Conservation (phyloP, 1,140 invertebrate genomes). For the Condylostylus longicornis region DNA sequence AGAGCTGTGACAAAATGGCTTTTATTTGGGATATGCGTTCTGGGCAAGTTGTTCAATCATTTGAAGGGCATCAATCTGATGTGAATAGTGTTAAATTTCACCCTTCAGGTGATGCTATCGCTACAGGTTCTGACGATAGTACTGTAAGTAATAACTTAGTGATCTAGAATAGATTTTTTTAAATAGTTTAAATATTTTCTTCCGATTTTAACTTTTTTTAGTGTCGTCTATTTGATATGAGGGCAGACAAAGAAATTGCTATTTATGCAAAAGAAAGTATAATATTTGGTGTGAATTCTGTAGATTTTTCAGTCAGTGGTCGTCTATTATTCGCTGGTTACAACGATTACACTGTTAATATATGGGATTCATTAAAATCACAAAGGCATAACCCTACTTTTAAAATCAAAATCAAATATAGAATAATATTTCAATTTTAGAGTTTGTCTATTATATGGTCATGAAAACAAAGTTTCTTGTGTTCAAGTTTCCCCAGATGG, state of each 20-base stretch:
- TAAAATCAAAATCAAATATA: too few relatives aligned
- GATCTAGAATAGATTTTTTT: background rate
- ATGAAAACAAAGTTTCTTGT: constrained; percentile 94
- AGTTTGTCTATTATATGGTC: constrained; percentile 85
- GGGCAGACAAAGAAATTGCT: constrained; percentile 95
- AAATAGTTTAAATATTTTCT: background rate
- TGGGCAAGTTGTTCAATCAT: constrained; percentile 94
- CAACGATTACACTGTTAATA: constrained; percentile 96
- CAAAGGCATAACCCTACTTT: too few relatives aligned
- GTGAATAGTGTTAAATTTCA: constrained; percentile 97
- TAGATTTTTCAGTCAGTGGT: constrained; percentile 94
- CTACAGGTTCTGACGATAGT: constrained; percentile 95
- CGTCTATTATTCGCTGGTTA: constrained; percentile 94
- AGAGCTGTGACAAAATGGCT: constrained; percentile 93
- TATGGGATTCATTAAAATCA: constrained; percentile 97
- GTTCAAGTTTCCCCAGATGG: constrained; percentile 93
- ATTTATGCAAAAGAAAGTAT: constrained; percentile 95
- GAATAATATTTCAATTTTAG: too few relatives aligned
- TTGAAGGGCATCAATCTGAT: constrained; percentile 96
- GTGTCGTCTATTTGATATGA: constrained; percentile 93
- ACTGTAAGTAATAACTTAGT: constrained; percentile 43
- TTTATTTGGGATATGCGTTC: constrained; percentile 99
- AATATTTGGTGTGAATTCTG: constrained; percentile 95
- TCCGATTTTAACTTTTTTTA: constrained; percentile 29
- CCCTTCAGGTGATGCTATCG: constrained; percentile 97